These are phyloP conservation scores for Kradibia gibbosae DNA, from an alignment of 1,140 invertebrate genomes.

Conservation along the genomic window DNA sequence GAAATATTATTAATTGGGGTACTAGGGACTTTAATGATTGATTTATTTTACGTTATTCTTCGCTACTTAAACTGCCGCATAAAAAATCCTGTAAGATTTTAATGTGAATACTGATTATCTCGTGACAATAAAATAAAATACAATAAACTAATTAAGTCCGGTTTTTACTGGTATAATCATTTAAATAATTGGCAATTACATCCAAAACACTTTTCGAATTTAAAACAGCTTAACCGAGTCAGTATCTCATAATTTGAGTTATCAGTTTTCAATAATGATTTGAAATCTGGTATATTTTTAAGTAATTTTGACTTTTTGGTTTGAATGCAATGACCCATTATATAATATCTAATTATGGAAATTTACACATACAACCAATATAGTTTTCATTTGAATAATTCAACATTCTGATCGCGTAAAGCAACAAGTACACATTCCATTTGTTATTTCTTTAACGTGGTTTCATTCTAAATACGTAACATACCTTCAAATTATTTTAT, in stretches of 20 bases:
- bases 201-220: too few relatives aligned
- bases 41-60: neutral
- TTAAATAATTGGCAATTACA: too few relatives aligned
- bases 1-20: neutral
- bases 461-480: neutral
- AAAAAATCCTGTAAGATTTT: neutral
- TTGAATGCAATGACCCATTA: neutral
- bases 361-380: neutral
- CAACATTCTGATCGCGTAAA: neutral
- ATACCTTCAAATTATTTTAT: neutral
- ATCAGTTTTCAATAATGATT: neutral
- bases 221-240: too few relatives aligned
- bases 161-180: too few relatives aligned
- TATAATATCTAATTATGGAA: neutral
- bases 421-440: neutral
- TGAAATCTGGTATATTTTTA: neutral
- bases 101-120: neutral
- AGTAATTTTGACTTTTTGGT: neutral
- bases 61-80: neutral
- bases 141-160: too few relatives aligned
- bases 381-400: neutral
- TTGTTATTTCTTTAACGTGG: neutral
- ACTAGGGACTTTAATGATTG: neutral
- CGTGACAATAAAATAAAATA: too few relatives aligned
- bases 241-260: neutral